These are phyloP conservation scores for Harpagoxenus sublaevis DNA, from an alignment of 2,888 invertebrate species.

Conservation along the genomic window DNA sequence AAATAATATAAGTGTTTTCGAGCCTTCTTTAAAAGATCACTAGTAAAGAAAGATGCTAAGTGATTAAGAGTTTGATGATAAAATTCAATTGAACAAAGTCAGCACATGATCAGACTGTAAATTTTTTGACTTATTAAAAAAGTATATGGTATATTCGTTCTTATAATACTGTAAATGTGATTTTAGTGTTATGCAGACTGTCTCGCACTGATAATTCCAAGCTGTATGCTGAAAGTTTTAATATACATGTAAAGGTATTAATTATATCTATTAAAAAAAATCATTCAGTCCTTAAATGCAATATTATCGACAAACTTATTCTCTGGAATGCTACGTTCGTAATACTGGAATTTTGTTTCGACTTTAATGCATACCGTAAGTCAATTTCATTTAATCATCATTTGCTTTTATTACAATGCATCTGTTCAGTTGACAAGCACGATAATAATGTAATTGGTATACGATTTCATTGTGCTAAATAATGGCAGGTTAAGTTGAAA, in stretches of 20 bases:
- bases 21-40: slow-evolving; percentile 57
- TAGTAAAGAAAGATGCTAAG: slow-evolving; percentile 68
- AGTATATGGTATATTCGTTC: slow-evolving; percentile 64
- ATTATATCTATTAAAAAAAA: slow-evolving; percentile 58
- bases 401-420: slow-evolving; percentile 43
- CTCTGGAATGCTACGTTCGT: slow-evolving; percentile 71
- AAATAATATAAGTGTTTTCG: slow-evolving; percentile 73
- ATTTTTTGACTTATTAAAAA: slow-evolving; percentile 69
- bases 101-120: slow-evolving; percentile 61
- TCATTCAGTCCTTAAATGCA: slow-evolving; percentile 55
- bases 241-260: slow-evolving; percentile 65
- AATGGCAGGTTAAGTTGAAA: slow-evolving; percentile 43
- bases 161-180: slow-evolving; percentile 75
- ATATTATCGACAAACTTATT: slow-evolving; percentile 63
- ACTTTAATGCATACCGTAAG: slow-evolving; percentile 59
- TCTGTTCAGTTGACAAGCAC: slow-evolving; percentile 45
- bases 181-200: slow-evolving; percentile 65
- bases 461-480: slow-evolving; percentile 64
- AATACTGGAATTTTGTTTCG: slow-evolving; percentile 66
- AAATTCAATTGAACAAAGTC: slow-evolving; percentile 71
- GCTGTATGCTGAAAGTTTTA: slow-evolving; percentile 50
- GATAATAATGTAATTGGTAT: slow-evolving; percentile 51
- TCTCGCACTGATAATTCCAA: slow-evolving; percentile 58
- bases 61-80: slow-evolving; percentile 62
- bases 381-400: slow-evolving; percentile 48